Evolutionary conservation across 2,113 vertebrate genomes (phyloP), one percentile per base, ranked within the genome.

Genomic region (Oreochromis tanganicae): DNA sequence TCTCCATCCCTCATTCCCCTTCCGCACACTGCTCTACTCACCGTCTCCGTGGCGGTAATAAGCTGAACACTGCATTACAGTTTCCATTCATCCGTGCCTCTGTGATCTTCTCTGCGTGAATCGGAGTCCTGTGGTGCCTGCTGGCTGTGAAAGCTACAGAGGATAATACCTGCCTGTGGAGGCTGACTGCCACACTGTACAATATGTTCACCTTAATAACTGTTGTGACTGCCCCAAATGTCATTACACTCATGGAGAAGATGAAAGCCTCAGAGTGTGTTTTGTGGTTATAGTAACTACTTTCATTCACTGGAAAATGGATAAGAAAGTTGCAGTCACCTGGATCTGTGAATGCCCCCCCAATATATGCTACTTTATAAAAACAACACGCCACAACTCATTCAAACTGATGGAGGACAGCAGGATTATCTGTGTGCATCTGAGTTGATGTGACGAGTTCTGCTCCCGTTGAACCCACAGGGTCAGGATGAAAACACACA

Each of bases 21-120:
- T 46, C 17, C 68, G 52, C 41, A 2, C 80, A 55, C 36, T 24
- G 79, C 68, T 61, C 10, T 41, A n/a, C 84, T 79, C 57, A 50
- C 71, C 34, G 57, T 85, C 71, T 88, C 88, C 21, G 41, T 55
- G 9, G 63, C 13, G 3, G 85, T 90, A 93, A 94, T 92, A 92
- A 89, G 90, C 91, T 86, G 92, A 95, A 92, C 93, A 85, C 55
- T 94, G 93, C 91, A 93, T 91, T 92, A 89, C 90, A 91, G 90
- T 94, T 91, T 94, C 89, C 87, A 94, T 95, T 95, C 94, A 95
- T 90, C 86, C 87, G 2, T 68, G 81, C 24, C 87, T 54, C 89
- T 94, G 87, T 93, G 92, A 93, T 93, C 91, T 93, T 80, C 87
- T 82, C 85, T 87, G 89, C 46, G 84, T 91, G 90, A 93, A 89